Conservation (phyloP, 2,797 vertebrate genomes). For the Allobates femoralis region DNA sequence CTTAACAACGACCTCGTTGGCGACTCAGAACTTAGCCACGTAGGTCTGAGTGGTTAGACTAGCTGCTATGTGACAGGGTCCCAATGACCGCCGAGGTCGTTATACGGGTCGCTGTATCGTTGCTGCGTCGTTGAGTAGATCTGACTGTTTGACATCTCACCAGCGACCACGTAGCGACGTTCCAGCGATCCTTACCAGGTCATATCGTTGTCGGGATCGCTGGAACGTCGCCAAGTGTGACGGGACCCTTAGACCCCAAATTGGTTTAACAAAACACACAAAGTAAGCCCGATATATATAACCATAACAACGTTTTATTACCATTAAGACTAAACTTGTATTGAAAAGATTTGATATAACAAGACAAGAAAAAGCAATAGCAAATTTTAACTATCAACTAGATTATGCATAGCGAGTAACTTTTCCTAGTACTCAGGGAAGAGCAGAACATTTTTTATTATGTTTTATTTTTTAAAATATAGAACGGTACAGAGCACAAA, state of each 20-base stretch:
- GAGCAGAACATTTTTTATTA: conserved; percentile 91
- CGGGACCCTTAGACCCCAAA: background rate
- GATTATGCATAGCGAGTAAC: conserved; percentile 99
- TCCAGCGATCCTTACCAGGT: too few relatives aligned
- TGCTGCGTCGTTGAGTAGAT: too few relatives aligned
- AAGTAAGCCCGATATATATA: conserved; percentile 99
- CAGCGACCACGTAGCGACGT: too few relatives aligned
- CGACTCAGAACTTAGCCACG: too few relatives aligned
- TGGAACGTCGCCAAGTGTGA: too few relatives aligned
- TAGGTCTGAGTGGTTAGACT: too few relatives aligned
- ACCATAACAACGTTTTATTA: conserved; percentile 99
- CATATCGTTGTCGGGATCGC: too few relatives aligned
- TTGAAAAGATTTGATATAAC: conserved; percentile 99
- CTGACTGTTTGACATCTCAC: too few relatives aligned
- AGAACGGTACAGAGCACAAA: conserved; percentile 99
- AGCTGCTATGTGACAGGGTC: too few relatives aligned
- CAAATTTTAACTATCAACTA: conserved; percentile 99
- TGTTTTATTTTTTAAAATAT: conserved; percentile 98
- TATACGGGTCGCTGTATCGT: too few relatives aligned
- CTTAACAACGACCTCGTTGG: too few relatives aligned
- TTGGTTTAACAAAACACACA: conserved; percentile 86
- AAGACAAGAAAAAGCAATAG: conserved; percentile 99
- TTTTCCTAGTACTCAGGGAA: conserved; percentile 99
- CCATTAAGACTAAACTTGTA: conserved; percentile 99
- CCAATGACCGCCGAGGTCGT: too few relatives aligned